phyloP scores from a whole-genome alignment of 2,113 vertebrate species.

The Bombycilla garrulus region DNA sequence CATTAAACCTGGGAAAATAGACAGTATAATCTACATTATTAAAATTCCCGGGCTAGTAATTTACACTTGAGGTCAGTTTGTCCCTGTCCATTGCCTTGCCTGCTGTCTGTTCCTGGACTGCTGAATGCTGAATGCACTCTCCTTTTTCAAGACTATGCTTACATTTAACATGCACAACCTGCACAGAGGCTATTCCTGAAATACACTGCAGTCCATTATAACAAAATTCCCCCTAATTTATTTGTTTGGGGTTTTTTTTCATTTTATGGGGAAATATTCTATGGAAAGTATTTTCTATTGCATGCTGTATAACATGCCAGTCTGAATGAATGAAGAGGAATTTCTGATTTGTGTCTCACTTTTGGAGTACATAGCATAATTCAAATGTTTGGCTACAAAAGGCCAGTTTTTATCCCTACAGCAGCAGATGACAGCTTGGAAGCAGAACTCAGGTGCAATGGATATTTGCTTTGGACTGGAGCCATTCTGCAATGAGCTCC shows the following conservation, averaged over 20 bases:
- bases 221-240: fast-evolving
- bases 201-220: background rate
- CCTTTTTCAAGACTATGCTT: background rate
- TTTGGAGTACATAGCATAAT: background rate
- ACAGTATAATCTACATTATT: background rate
- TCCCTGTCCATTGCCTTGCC: background rate
- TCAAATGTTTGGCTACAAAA: background rate
- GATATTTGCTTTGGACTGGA: background rate
- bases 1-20: background rate
- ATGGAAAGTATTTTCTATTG: background rate
- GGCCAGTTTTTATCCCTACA: background rate
- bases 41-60: background rate
- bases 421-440: background rate
- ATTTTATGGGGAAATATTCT: background rate
- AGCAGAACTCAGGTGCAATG: background rate
- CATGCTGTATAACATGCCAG: background rate
- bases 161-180: background rate
- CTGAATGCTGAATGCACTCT: background rate
- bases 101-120: background rate
- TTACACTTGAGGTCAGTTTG: background rate
- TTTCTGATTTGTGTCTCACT: background rate
- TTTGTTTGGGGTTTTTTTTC: background rate
- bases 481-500: background rate
- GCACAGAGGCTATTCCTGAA: fast-evolving
- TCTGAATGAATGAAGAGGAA: background rate